A percentile compares a stretch with the other conserved stretches of the same genome.
Evolutionary conservation across 2,113 vertebrate genomes (phyloP).

Genomic region (Ranitomeya imitator): DNA sequence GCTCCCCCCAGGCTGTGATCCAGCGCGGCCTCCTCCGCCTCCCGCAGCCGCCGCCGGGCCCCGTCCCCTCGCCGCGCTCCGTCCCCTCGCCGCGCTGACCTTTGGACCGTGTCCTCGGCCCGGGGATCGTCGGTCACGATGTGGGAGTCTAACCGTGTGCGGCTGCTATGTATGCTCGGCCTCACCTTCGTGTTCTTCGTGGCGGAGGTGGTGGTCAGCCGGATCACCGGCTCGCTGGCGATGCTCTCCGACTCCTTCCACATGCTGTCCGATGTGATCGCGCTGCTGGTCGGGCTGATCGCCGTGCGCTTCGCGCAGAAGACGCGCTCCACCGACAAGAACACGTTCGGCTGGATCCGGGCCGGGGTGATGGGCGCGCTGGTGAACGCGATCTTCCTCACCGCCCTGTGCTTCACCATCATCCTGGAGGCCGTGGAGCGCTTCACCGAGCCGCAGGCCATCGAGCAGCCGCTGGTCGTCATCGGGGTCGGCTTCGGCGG

Average conservation of each 20-base stretch:
- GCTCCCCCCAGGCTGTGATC: conserved; percentile 25
- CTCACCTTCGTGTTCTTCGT: conserved; percentile 94
- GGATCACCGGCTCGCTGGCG: conserved; percentile 87
- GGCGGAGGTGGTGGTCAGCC: conserved; percentile 94
- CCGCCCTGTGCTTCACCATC: conserved; percentile 96
- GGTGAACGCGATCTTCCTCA: conserved; percentile 96
- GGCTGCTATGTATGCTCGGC: conserved; percentile 91
- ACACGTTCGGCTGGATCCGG: conserved; percentile 98
- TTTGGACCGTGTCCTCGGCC: neutral
- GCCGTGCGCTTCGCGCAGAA: conserved; percentile 94
- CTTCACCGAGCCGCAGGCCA: conserved; percentile 91
- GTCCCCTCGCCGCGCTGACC: conserved; percentile 1
- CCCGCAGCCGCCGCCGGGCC: conserved; percentile 23
- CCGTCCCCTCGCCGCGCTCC: neutral
- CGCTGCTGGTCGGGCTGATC: conserved; percentile 90
- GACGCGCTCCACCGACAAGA: conserved; percentile 91
- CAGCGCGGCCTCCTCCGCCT: neutral
- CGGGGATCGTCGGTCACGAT: conserved; percentile 64
- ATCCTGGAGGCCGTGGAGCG: conserved; percentile 92
- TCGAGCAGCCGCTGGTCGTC: conserved; percentile 83
- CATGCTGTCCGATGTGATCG: conserved; percentile 97
- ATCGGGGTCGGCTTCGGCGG: conserved; percentile 85
- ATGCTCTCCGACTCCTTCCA: conserved; percentile 99
- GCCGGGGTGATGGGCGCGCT: conserved; percentile 98
- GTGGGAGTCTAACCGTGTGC: conserved; percentile 81